phyloP scores from a whole-genome alignment of 1,140 invertebrate species.

The Zaprionus kolodkinae region DNA sequence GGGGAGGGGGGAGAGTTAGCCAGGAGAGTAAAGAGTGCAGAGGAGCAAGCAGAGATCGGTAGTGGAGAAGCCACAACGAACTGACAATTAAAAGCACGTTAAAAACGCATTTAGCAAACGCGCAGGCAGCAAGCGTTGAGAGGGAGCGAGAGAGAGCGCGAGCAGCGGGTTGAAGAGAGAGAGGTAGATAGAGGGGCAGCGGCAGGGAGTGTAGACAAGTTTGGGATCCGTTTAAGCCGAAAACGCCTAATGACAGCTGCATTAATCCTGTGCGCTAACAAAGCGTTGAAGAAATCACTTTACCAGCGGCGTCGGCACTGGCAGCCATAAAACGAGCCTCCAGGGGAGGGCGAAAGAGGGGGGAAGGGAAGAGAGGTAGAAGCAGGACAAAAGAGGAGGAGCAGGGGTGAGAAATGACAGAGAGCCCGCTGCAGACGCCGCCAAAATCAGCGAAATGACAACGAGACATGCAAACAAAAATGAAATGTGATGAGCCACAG shows the following conservation, averaged over 20 bases:
- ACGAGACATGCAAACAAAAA: constrained; percentile 80
- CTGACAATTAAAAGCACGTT: constrained; percentile 84
- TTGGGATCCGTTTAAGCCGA: constrained; percentile 73
- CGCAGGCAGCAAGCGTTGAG: neutral
- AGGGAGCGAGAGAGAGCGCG: neutral
- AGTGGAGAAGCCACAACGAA: constrained; percentile 38
- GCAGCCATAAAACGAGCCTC: constrained; percentile 56
- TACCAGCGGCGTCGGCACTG: constrained; percentile 74
- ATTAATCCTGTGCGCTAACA: constrained; percentile 83
- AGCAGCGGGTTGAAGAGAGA: neutral
- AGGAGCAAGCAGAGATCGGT: neutral
- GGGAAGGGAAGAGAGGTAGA: neutral
- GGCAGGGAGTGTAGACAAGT: constrained; percentile 10
- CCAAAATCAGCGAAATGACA: constrained; percentile 69
- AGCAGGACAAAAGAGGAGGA: constrained; percentile 27
- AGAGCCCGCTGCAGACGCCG: constrained; percentile 37
- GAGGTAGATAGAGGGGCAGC: neutral
- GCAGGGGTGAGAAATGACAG: constrained; percentile 14
- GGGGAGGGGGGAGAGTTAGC: neutral
- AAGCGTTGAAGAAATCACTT: constrained; percentile 84
- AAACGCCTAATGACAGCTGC: constrained; percentile 80
- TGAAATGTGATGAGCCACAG: constrained; percentile 58
- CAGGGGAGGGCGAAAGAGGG: neutral
- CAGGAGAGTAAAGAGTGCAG: neutral
- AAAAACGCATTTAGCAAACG: constrained; percentile 82